Percentiles rank a stretch among this genome's conserved stretches.
phyloP scores from a whole-genome alignment of 2,888 invertebrate species.

The Volucella inanis region DNA sequence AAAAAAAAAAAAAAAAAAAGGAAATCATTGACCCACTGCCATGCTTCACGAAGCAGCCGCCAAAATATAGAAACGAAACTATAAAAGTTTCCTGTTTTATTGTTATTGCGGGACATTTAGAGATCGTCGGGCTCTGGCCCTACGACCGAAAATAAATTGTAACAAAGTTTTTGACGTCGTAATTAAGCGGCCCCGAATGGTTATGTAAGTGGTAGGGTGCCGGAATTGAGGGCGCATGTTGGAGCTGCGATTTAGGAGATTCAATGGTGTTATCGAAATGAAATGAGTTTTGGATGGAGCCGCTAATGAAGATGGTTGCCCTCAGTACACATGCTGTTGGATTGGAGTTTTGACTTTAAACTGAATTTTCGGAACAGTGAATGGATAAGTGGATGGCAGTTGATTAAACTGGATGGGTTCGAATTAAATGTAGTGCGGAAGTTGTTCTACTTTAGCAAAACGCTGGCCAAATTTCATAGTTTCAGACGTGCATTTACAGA shows the following conservation, averaged over 20 bases:
- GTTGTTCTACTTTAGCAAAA: background rate
- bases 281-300: slow-evolving; percentile 49
- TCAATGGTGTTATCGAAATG: slow-evolving; percentile 39
- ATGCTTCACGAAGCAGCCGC: background rate
- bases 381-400: slow-evolving; percentile 12
- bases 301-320: slow-evolving; percentile 60
- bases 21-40: background rate
- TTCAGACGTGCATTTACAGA: too few relatives aligned
- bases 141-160: slow-evolving; percentile 50
- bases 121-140: slow-evolving; percentile 25
- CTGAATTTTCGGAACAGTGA: slow-evolving; percentile 12
- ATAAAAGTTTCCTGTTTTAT: slow-evolving; percentile 60
- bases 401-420: slow-evolving; percentile 11
- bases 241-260: slow-evolving; percentile 38
- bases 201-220: slow-evolving; percentile 21
- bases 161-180: slow-evolving; percentile 52
- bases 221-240: slow-evolving; percentile 3
- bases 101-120: slow-evolving; percentile 61
- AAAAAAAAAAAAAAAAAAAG: background rate
- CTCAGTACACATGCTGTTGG: slow-evolving; percentile 31
- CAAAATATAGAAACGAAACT: slow-evolving; percentile 38
- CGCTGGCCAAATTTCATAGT: too few relatives aligned
- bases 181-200: slow-evolving; percentile 51
- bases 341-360: slow-evolving; percentile 36
- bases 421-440: background rate